Conservation (phyloP, 2,113 vertebrate genomes). For the Prionailurus viverrinus region DNA sequence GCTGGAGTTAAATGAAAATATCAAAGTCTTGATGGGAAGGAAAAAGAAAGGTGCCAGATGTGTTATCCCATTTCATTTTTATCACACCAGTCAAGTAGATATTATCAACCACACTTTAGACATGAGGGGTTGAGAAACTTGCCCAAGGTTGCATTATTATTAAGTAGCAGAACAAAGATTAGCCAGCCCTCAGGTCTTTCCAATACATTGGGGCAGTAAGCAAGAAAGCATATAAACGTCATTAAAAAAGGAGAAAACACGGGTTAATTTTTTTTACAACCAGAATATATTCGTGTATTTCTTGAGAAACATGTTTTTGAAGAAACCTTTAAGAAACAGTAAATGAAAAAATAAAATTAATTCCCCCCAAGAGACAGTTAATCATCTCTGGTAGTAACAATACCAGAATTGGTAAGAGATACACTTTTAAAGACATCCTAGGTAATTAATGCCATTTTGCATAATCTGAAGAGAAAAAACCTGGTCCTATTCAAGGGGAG, state of each 20-base stretch:
- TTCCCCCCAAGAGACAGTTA: neutral
- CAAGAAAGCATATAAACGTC: neutral
- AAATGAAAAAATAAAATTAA: constrained; percentile 48
- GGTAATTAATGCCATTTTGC: constrained; percentile 28
- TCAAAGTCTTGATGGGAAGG: neutral
- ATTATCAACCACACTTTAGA: constrained; percentile 9
- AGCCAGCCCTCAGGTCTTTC: neutral
- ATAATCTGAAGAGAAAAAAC: constrained; percentile 45
- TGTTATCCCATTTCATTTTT: constrained; percentile 14
- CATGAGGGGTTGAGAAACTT: neutral
- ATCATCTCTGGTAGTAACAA: neutral
- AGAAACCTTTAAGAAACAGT: neutral
- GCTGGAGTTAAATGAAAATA: neutral
- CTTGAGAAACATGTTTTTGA: neutral
- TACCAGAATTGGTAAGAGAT: constrained; percentile 7
- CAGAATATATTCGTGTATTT: constrained; percentile 50
- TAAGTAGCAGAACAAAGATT: neutral
- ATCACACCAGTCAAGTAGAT: neutral
- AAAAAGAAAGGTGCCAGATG: neutral
- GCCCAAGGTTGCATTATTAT: neutral
- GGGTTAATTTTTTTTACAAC: neutral
- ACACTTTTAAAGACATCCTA: constrained; percentile 10
- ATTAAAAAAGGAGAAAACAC: constrained; percentile 37
- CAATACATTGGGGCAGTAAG: neutral
- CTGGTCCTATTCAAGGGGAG: neutral